phyloP scores from a whole-genome alignment of 2,888 invertebrate genomes.

The Parasteatoda lunata region DNA sequence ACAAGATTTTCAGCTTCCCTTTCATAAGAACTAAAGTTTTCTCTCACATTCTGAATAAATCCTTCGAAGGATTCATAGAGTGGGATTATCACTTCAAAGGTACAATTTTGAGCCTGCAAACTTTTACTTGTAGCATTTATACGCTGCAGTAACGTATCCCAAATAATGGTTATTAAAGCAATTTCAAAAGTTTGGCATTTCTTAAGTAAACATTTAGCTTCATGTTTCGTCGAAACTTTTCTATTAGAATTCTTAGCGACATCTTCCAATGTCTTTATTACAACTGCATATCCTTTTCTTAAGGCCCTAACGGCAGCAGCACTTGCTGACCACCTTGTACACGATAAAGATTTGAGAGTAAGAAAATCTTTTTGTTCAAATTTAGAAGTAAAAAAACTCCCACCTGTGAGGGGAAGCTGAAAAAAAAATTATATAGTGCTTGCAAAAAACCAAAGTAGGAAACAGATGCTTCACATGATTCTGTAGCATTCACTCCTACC shows the following conservation, averaged over 20 bases:
- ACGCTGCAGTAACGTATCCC: too few relatives aligned
- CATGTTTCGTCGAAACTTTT: slow-evolving; percentile 1
- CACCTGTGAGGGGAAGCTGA: background rate
- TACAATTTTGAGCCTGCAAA: too few relatives aligned
- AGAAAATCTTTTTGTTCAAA: background rate
- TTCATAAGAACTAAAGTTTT: too few relatives aligned
- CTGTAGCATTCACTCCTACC: too few relatives aligned
- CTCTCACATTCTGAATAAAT: too few relatives aligned
- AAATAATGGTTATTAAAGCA: too few relatives aligned
- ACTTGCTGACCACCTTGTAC: background rate
- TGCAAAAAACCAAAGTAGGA: slow-evolving; percentile 1
- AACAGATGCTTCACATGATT: background rate
- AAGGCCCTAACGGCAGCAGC: slow-evolving; percentile 9
- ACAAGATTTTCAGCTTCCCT: too few relatives aligned
- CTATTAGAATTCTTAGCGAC: background rate
- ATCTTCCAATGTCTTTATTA: background rate
- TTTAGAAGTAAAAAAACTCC: background rate
- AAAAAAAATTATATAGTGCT: slow-evolving; percentile 4
- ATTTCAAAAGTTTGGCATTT: background rate
- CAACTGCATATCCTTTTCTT: slow-evolving; percentile 15
- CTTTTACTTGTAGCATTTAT: too few relatives aligned
- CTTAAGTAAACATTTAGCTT: slow-evolving; percentile 1
- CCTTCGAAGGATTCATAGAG: too few relatives aligned
- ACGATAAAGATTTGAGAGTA: background rate
- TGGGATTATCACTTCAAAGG: too few relatives aligned